Conservation (phyloP, 35 echinoderm and acorn worm species). For the Heliocidaris tuberculata region DNA sequence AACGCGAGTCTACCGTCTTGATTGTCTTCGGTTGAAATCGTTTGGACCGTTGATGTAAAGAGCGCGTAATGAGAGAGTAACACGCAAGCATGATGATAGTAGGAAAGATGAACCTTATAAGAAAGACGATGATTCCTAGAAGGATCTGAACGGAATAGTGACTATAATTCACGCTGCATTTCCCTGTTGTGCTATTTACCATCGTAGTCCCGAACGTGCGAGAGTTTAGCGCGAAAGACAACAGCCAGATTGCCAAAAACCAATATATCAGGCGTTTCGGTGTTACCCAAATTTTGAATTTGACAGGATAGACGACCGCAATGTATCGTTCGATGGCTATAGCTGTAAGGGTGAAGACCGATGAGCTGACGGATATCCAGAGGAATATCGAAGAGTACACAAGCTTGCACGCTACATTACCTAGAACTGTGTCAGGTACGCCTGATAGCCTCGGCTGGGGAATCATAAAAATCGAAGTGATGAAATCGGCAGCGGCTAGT, state of each 20-base stretch:
- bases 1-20: background rate
- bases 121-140: background rate
- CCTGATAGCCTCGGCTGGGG: conserved; percentile 53
- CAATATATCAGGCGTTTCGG: background rate
- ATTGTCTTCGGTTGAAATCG: background rate
- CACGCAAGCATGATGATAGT: background rate
- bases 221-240: background rate
- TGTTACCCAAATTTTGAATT: conserved; percentile 45
- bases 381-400: conserved; percentile 66
- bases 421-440: background rate
- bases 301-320: conserved; percentile 80
- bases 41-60: background rate
- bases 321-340: conserved; percentile 86
- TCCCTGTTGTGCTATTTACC: background rate
- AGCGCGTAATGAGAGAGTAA: background rate
- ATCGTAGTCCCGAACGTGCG: background rate
- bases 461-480: conserved; percentile 78
- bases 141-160: background rate
- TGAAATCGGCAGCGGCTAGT: conserved; percentile 74
- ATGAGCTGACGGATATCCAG: conserved; percentile 74
- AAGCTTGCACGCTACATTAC: conserved; percentile 77
- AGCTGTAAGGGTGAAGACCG: conserved; percentile 71
- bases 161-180: background rate
- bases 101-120: background rate
- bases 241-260: background rate